Percentiles rank a stretch among this genome's conserved stretches.
These are phyloP conservation scores for Paralinhomoeus sp. DNA, from an alignment of 2,888 invertebrate genomes.

Conservation along the genomic window DNA sequence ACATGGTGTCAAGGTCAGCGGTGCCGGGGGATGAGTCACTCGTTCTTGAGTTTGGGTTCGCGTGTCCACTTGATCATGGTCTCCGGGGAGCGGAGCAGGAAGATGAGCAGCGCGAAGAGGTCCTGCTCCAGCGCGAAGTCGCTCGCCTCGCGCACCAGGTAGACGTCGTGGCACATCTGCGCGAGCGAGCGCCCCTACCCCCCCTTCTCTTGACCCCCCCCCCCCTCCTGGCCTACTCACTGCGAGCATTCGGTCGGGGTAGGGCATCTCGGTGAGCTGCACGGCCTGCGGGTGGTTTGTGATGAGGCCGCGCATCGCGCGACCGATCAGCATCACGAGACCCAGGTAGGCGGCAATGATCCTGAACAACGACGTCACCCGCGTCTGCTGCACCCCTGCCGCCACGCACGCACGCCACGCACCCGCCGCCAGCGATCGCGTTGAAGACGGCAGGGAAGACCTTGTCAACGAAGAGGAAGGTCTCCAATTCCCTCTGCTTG, in stretches of 20 bases:
- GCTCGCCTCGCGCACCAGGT: constrained; percentile 63
- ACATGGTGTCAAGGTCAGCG: too few species aligned
- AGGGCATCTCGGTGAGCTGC: constrained; percentile 39
- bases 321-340: constrained; percentile 71
- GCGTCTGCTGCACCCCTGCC: too few species aligned
- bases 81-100: constrained; percentile 84
- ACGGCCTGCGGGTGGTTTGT: constrained; percentile 62
- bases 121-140: constrained; percentile 84
- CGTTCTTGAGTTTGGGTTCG: constrained; percentile 1
- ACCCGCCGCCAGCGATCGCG: constrained; percentile 20
- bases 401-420: too few species aligned
- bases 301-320: constrained; percentile 63
- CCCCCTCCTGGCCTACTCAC: too few species aligned
- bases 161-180: constrained; percentile 38
- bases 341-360: constrained; percentile 89
- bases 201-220: too few species aligned
- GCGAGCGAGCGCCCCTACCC: too few species aligned
- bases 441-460: constrained; percentile 46
- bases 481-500: constrained; percentile 13
- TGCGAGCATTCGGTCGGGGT: constrained; percentile 36
- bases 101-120: constrained; percentile 79
- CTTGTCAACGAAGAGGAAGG: constrained; percentile 84
- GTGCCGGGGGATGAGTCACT: not conserved
- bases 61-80: constrained; percentile 53
- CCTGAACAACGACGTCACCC: constrained; percentile 39